phyloP scores from a whole-genome alignment of 2,797 vertebrate genomes.

The Chelon labrosus region DNA sequence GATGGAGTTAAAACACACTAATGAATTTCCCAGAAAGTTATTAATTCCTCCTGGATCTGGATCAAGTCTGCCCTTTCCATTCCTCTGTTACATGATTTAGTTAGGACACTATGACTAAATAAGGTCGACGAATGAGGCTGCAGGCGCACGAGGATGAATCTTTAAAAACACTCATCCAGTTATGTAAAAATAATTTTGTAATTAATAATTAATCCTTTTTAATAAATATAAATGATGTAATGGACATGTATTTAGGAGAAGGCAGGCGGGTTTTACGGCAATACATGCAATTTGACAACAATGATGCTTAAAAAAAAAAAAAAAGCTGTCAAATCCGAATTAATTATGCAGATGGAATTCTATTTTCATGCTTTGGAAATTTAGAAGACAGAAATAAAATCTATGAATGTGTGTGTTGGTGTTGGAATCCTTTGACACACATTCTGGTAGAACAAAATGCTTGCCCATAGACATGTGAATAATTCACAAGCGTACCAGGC shows the following conservation, averaged over 20 bases:
- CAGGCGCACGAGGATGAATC: slow-evolving; percentile 36
- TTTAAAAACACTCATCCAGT: slow-evolving; percentile 34
- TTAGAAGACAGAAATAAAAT: slow-evolving; percentile 2
- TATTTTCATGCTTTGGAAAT: slow-evolving; percentile 35
- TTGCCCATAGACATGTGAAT: slow-evolving; percentile 54
- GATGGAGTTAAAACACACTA: slow-evolving; percentile 2
- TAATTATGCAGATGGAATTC: slow-evolving; percentile 43
- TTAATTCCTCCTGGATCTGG: slow-evolving; percentile 16
- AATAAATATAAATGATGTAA: slow-evolving; percentile 36
- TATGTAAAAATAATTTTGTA: background rate
- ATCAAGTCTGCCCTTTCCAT: slow-evolving; percentile 25
- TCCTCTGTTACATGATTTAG: slow-evolving; percentile 16
- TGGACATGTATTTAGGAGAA: slow-evolving; percentile 34
- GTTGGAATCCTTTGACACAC: slow-evolving; percentile 27
- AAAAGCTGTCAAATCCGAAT: slow-evolving; percentile 34
- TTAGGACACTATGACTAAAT: slow-evolving; percentile 16
- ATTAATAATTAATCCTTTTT: too few relatives aligned
- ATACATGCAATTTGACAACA: background rate
- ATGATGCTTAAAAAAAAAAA: background rate
- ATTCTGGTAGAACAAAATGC: slow-evolving; percentile 36
- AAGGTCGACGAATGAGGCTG: slow-evolving; percentile 27
- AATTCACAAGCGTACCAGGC: slow-evolving; percentile 54
- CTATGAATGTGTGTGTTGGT: slow-evolving; percentile 1
- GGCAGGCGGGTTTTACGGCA: slow-evolving; percentile 25
- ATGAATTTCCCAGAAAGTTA: slow-evolving; percentile 15